These are phyloP conservation scores for Pristionchus mayeri DNA, from an alignment of 2,888 invertebrate genomes.

Conservation along the genomic window DNA sequence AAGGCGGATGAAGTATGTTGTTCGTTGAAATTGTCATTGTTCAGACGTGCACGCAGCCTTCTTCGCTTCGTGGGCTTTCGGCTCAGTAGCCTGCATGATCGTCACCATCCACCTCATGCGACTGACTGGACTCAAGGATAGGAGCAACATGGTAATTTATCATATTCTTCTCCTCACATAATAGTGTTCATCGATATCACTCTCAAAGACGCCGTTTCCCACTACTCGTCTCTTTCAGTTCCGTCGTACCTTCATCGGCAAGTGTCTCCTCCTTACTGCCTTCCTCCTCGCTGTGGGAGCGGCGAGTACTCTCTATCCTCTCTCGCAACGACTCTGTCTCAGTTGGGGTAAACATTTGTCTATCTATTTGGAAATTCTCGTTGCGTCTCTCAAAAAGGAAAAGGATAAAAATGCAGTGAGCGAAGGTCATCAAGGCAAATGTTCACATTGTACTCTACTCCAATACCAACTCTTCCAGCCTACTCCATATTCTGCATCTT, in stretches of 20 bases:
- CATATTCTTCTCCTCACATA: neutral
- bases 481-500: constrained; percentile 29
- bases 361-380: no score
- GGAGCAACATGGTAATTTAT: neutral
- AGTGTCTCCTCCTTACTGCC: neutral
- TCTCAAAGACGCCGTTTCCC: no score
- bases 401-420: no score
- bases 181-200: no score
- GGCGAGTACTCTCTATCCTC: neutral
- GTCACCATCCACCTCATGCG: neutral
- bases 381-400: no score
- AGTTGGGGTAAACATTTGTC: constrained; percentile 24
- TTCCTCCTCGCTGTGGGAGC: neutral
- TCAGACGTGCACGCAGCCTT: constrained; percentile 16
- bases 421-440: no score
- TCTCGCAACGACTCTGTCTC: neutral
- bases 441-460: no score
- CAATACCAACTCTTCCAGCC: neutral
- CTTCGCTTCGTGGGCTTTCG: neutral
- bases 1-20: no score
- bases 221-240: no score
- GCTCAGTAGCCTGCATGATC: neutral
- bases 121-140: neutral
- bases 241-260: constrained; percentile 3
- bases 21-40: no score